Base-by-base conservation (phyloP, 2,888 invertebrate species). In the Mythimna vitellina region DNA sequence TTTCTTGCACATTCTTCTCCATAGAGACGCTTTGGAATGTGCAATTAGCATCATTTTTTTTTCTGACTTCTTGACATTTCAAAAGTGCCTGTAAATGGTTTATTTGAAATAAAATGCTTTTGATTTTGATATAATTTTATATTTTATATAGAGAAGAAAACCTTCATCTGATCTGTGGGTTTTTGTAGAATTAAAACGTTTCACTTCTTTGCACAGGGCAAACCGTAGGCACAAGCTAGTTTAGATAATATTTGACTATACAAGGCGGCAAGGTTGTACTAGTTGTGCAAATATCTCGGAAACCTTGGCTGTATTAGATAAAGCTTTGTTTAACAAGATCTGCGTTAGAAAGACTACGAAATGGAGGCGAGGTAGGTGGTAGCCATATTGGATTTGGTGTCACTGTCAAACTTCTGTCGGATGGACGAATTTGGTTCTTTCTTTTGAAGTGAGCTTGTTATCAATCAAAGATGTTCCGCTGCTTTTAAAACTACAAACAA, bases 271-370 rank as follows among this genome's bases (percentile, higher is more conserved):
- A 84, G 84, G 84, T n/a, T 76, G 68, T 72, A 1, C 70, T 85
- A 86, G 86, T 84, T 86, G 78, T 76, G 81, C 73, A 85, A 86
- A 85, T 80, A 83, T 79, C 66, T 74, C 49, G 10, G 38, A 76
- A 81, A 80, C 87, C 87, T 85, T 85, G 87, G 85, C 70, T 68
- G 49, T 74, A 66, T 80, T 83, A 84, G 87, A 85, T 85, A 85
- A 85, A 81, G 60, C 66, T 76, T 65, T 86, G 78, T 78, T 80
- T 73, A 68, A 78, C 29, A 42, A 56, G 72, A 76, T 70, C 73
- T 54, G 42, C 62, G 82, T 82, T 86, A 82, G 77, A 81, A 82
- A 79, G 64, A 73, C 70, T 60, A 66, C 67, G 32, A 62, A 69
- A 66, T 70, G 63, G 54, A 65, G 77, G 70, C 69, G 57, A 29